A percentile compares a stretch with the other conserved stretches of the same genome.
phyloP scores from a whole-genome alignment of 2,113 vertebrate genomes.

The Vulpes ferrilata region DNA sequence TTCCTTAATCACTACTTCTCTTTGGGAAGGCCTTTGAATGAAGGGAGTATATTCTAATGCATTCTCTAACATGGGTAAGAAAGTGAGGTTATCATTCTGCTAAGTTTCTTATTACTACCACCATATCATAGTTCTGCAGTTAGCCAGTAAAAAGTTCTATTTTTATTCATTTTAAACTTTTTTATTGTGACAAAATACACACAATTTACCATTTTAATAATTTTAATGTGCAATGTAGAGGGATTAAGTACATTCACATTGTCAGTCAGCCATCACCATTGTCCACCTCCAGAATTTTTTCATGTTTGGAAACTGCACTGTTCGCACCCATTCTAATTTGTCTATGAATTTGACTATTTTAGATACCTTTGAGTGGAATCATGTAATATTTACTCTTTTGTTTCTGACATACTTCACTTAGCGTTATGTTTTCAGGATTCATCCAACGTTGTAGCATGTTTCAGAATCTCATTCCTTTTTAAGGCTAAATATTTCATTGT shows the following conservation, averaged over 20 bases:
- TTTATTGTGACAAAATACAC: not conserved
- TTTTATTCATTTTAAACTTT: not conserved
- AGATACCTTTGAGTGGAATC: not conserved
- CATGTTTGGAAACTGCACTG: not conserved
- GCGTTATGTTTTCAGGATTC: not conserved
- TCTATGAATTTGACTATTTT: not conserved
- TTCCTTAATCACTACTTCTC: not conserved
- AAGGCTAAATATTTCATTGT: not conserved
- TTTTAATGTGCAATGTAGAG: not conserved
- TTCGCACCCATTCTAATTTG: not conserved
- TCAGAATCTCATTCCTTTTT: not conserved
- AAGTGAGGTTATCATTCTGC: not conserved
- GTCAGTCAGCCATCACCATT: not conserved
- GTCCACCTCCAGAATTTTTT: not conserved
- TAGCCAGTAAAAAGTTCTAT: not conserved
- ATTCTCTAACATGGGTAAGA: not conserved
- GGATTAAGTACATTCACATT: not conserved
- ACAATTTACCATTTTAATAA: not conserved
- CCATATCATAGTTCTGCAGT: not conserved
- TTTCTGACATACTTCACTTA: conserved; percentile 2
- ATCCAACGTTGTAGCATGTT: not conserved
- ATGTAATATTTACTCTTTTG: not conserved
- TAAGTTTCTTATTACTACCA: not conserved
- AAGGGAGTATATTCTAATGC: not conserved
- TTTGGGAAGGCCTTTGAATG: not conserved